Evolutionary conservation across 2,797 vertebrate species (phyloP).

Genomic region (Spinus olivaceus): DNA sequence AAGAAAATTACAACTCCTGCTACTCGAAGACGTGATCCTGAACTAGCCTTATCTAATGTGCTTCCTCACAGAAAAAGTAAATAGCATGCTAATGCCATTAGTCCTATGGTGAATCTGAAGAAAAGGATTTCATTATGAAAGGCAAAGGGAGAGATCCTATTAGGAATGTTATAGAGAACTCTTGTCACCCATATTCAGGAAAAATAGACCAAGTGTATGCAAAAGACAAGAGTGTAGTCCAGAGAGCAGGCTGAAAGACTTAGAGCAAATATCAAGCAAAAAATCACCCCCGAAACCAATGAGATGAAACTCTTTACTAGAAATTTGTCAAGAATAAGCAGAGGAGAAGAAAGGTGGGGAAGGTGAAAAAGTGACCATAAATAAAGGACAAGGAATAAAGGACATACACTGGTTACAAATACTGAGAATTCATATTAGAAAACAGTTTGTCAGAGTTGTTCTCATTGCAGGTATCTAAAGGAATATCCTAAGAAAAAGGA

Average conservation of each 20-base stretch:
- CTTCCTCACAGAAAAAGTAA: background rate
- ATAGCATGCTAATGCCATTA: background rate
- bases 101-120: background rate
- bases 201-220: background rate
- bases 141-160: background rate
- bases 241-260: background rate
- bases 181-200: background rate
- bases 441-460: background rate
- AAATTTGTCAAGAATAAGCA: background rate
- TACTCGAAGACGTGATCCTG: background rate
- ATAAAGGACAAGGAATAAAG: background rate
- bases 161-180: background rate
- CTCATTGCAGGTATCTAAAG: background rate
- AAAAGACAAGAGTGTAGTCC: background rate
- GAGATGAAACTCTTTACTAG: background rate
- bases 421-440: background rate
- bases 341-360: background rate
- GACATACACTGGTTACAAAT: background rate
- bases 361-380: background rate
- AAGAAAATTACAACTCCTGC: background rate
- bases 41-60: background rate
- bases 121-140: background rate
- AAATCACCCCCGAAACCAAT: accelerated
- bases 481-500: background rate
- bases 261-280: background rate